phyloP scores from a whole-genome alignment of 1,140 invertebrate species.

The Scaptomyza montana region DNA sequence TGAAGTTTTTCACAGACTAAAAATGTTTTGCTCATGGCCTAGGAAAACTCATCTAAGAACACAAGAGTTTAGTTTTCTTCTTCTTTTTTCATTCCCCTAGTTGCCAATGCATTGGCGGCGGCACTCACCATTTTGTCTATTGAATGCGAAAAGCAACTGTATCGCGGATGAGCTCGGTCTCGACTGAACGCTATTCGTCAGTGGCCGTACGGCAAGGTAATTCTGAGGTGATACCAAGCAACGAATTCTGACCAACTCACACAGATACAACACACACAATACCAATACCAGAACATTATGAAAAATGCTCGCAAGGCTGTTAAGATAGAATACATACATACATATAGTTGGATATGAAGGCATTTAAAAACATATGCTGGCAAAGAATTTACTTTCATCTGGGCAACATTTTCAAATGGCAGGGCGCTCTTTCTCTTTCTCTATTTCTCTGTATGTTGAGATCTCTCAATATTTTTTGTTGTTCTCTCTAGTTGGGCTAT shows the following conservation, averaged over 20 bases:
- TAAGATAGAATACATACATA: slow-evolving; percentile 21
- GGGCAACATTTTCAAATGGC: slow-evolving; percentile 62
- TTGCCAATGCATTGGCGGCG: slow-evolving; percentile 21
- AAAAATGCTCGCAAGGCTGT: slow-evolving; percentile 63
- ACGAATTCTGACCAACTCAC: slow-evolving; percentile 33
- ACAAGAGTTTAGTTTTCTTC: slow-evolving; percentile 27
- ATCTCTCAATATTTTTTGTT: slow-evolving; percentile 26
- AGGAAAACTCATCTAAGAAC: slow-evolving; percentile 19
- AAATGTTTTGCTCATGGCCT: slow-evolving; percentile 5
- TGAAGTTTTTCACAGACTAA: slow-evolving; percentile 10
- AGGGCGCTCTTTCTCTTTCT: slow-evolving; percentile 32
- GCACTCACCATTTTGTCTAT: slow-evolving; percentile 84
- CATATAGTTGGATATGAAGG: slow-evolving; percentile 1
- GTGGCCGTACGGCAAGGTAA: slow-evolving; percentile 81
- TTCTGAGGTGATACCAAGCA: slow-evolving; percentile 79
- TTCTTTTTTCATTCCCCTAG: neutral
- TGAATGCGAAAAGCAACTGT: slow-evolving; percentile 83
- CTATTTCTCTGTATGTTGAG: slow-evolving; percentile 21
- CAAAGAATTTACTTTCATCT: slow-evolving; percentile 81
- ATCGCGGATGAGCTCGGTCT: slow-evolving; percentile 84
- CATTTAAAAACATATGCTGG: slow-evolving; percentile 32
- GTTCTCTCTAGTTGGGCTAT: slow-evolving; percentile 37
- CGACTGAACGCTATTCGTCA: slow-evolving; percentile 83
- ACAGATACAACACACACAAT: slow-evolving; percentile 10
- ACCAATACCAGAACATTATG: slow-evolving; percentile 34